phyloP scores from a whole-genome alignment of 2,888 invertebrate genomes.

The Platycheirus rosarum region DNA sequence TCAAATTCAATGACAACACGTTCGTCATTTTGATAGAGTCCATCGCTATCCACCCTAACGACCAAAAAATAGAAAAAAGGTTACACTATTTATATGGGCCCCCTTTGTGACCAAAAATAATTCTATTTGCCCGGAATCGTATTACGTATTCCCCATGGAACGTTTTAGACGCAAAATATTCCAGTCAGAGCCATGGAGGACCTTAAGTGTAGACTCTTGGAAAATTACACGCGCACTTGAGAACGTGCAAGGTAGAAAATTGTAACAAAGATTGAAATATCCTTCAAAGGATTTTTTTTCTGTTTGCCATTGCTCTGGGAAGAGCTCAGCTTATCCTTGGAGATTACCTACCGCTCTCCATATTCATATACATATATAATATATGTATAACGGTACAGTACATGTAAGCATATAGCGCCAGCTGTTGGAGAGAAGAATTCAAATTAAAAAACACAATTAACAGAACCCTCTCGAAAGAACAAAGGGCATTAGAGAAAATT shows the following conservation, averaged over 20 bases:
- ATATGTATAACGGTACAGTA: no score
- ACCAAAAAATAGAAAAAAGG: not conserved
- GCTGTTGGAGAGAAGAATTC: slow-evolving; percentile 18
- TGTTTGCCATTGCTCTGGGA: not conserved
- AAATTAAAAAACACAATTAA: slow-evolving; percentile 44
- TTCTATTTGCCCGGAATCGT: slow-evolving; percentile 39
- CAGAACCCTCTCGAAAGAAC: slow-evolving; percentile 36
- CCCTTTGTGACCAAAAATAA: slow-evolving; percentile 41
- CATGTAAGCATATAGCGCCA: no score
- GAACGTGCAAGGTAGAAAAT: slow-evolving; percentile 24
- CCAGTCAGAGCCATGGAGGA: slow-evolving; percentile 8
- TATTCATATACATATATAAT: no score
- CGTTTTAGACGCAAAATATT: slow-evolving; percentile 13
- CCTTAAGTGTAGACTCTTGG: slow-evolving; percentile 51
- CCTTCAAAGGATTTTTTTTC: slow-evolving; percentile 19
- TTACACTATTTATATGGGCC: slow-evolving; percentile 5
- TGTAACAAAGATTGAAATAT: slow-evolving; percentile 33
- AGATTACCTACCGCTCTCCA: slow-evolving; percentile 5
- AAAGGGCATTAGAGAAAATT: slow-evolving; percentile 17
- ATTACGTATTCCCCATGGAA: slow-evolving; percentile 51
- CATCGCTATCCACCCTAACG: not conserved
- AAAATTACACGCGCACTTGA: slow-evolving; percentile 47
- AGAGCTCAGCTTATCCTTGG: slow-evolving; percentile 16
- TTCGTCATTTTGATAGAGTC: slow-evolving; percentile 38
- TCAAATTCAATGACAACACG: slow-evolving; percentile 26